Evolutionary conservation across 53 echinoderm and acorn worm species (phyloP), one percentile per base, ranked within the genome.

Genomic region (Echinarachnius parma): DNA sequence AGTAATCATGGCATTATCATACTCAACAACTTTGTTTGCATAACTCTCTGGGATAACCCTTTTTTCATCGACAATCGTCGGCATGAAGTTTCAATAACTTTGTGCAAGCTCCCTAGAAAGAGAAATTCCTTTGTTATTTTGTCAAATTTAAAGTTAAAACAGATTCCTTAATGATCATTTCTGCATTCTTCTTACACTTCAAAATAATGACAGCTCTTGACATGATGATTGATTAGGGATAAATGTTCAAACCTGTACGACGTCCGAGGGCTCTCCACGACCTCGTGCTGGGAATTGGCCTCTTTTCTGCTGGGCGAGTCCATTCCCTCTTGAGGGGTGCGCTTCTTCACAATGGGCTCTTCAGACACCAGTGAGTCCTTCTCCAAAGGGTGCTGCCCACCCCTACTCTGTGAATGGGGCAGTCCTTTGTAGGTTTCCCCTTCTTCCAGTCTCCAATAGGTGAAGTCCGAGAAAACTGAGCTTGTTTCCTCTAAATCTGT

Each of bases 341-440:
- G 24, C 21, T 11, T 50, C 34, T 27, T 9, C 16, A 20, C 26
- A 50, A 16, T 10, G 52, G 11, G 53, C 15, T 72, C 74, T 14
- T 54, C 74, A 23, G 74, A 72, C 27, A 39, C 55, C 16, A 72
- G 74, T 3, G 74, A 72, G 57, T 72, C 74, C 74, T 44, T 54
- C 56, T 54, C 56, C 8, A 56, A 16, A 44, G 56, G 56, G 22
- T 18, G 74, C 18, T 72, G 74, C 25, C 57, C 74, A 27, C 29
- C 74, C 74, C 57, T 72, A 1, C 56, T 7, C 15, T 42, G 31
- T 26, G 85, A 29, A 22, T 66, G 59, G 30, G 91, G 91, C 15
- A 91, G 58, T 25, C 78, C 76, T 53, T 79, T 79, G 80, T 86
- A 91, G 44, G 91, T 86, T 21, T 91, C 91, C 27, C 82, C 45